Conservation (phyloP, 2,888 invertebrate genomes). For the Watsonalla cultraria region DNA sequence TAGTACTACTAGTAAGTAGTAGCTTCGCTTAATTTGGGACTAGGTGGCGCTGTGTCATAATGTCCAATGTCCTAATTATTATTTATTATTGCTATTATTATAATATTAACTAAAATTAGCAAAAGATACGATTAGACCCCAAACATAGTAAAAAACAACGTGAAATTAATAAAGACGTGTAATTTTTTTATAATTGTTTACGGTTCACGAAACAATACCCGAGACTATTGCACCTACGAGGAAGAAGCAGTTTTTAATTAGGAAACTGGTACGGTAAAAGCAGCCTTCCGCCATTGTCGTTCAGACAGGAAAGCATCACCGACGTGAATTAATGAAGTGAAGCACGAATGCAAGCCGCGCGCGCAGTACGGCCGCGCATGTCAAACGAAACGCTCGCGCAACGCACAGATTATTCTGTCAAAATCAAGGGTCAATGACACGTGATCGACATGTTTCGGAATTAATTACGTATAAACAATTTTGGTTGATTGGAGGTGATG, state of each 20-base stretch:
- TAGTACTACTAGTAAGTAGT: too few species aligned
- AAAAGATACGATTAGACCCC: too few species aligned
- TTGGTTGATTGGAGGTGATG: conserved; percentile 18
- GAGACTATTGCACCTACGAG: conserved; percentile 19
- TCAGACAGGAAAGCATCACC: conserved; percentile 69
- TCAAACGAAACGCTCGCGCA: conserved; percentile 53
- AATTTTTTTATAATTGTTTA: conserved; percentile 9
- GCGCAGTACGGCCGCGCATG: conserved; percentile 65
- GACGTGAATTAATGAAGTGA: conserved; percentile 69
- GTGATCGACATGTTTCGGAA: conserved; percentile 26
- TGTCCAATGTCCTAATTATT: too few species aligned
- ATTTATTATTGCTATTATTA: too few species aligned
- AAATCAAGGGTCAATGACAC: conserved; percentile 49
- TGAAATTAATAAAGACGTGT: neutral
- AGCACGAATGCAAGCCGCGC: conserved; percentile 53
- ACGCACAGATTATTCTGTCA: conserved; percentile 31
- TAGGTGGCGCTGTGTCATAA: too few species aligned
- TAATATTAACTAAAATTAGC: too few species aligned
- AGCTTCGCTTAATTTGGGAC: too few species aligned
- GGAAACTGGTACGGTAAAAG: conserved; percentile 72
- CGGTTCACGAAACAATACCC: conserved; percentile 16
- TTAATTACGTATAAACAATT: conserved; percentile 24
- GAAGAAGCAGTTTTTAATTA: conserved; percentile 60
- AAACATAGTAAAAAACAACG: neutral
- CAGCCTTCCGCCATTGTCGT: conserved; percentile 63